phyloP scores from a whole-genome alignment of 1,140 invertebrate species.

The Acromyrmex echinatior region DNA sequence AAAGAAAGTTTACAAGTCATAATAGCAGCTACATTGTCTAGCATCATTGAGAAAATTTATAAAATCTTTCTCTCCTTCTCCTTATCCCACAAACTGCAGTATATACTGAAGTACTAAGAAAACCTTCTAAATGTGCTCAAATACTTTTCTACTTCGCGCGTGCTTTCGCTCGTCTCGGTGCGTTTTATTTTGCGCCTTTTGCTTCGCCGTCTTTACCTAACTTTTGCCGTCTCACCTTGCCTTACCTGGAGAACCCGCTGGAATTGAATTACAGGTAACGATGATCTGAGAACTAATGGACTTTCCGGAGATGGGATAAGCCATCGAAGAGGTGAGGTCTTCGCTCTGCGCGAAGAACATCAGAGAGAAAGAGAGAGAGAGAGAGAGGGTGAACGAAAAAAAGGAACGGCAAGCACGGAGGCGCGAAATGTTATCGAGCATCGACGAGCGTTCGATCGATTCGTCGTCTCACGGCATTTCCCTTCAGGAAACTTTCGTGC shows the following conservation, averaged over 20 bases:
- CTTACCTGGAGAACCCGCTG: constrained; percentile 49
- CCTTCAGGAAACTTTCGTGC: constrained; percentile 46
- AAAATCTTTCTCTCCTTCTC: not conserved
- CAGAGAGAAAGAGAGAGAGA: too few species aligned
- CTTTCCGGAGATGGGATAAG: constrained; percentile 63
- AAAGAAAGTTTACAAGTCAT: not conserved
- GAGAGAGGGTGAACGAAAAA: not conserved
- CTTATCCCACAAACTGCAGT: not conserved
- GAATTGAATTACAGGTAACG: constrained; percentile 73
- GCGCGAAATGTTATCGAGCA: constrained; percentile 70
- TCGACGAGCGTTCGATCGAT: constrained; percentile 67
- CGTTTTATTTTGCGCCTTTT: constrained; percentile 50
- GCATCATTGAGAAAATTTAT: not conserved
- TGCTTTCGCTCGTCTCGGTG: constrained; percentile 24
- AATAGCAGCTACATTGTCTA: not conserved
- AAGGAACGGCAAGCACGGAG: constrained; percentile 17
- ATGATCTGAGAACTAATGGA: constrained; percentile 75
- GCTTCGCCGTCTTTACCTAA: constrained; percentile 25
- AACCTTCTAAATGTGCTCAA: constrained; percentile 47
- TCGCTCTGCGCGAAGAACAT: not conserved
- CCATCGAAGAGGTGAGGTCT: constrained; percentile 16
- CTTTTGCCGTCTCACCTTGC: constrained; percentile 59
- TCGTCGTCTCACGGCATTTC: constrained; percentile 50
- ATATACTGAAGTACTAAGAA: constrained; percentile 31
- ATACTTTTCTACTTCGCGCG: constrained; percentile 45